Percentiles rank a stretch among this genome's conserved stretches.
phyloP scores from a whole-genome alignment of 2,113 vertebrate species.

The Chaetops frenatus region DNA sequence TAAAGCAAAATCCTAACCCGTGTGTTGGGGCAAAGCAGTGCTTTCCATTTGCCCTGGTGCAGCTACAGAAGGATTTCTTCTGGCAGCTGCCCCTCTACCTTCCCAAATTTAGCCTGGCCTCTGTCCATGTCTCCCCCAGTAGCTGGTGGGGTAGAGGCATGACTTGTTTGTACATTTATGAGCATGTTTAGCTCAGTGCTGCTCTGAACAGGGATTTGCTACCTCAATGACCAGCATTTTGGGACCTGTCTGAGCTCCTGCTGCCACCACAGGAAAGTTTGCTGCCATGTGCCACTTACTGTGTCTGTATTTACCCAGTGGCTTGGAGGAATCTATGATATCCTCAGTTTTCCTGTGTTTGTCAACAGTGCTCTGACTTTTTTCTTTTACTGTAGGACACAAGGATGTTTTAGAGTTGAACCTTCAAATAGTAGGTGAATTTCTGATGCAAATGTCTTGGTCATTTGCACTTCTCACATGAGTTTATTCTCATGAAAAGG shows the following conservation, averaged over 20 bases:
- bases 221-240: neutral
- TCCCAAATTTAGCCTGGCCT: neutral
- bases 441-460: neutral
- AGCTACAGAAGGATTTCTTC: neutral
- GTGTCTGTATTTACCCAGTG: neutral
- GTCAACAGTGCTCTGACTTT: neutral
- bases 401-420: neutral
- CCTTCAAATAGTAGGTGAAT: neutral
- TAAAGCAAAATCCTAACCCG: neutral
- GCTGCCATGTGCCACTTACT: neutral
- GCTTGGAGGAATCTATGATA: neutral
- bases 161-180: rapidly evolving
- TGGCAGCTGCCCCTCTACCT: rapidly evolving
- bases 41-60: neutral
- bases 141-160: neutral
- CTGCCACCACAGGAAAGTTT: neutral
- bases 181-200: rapidly evolving
- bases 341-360: neutral
- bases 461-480: rapidly evolving
- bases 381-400: neutral
- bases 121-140: neutral
- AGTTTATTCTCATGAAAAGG: neutral
- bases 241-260: neutral
- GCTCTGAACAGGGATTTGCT: neutral
- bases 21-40: neutral